Evolutionary conservation across 1,140 invertebrate genomes (phyloP), one percentile per base, ranked within the genome.

Genomic region (Drosophila pseudoobscura): DNA sequence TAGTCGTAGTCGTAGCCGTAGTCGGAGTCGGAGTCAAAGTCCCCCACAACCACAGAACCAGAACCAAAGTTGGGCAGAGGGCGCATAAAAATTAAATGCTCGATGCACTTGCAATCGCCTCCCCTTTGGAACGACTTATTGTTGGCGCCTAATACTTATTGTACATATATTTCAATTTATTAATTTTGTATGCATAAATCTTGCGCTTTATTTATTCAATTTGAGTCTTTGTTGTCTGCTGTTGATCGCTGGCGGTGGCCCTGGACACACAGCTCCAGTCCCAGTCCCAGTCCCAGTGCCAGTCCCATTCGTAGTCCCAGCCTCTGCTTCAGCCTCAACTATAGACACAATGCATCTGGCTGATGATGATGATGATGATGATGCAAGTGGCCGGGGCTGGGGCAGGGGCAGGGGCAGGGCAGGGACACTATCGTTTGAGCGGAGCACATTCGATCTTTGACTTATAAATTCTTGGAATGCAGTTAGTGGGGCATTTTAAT

Each of bases 401-500:
- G 24, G 24, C 24, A 26, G 24, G 24, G 54, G 51, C 24, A 24
- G 5, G 3, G 24, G 24, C 24, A 26, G 24, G 24, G 54, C 31
- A 43, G 45, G 45, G 52, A 54, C 77, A 85, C 69, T 78, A 85
- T 85, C 80, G 68, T 77, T 74, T 76, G 56, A 71, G 65, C 71
- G 62, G 60, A 51, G 71, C 75, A 84, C 64, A 89, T 89, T 88
- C 83, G 83, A 88, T 88, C 83, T 88, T 88, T 88, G 83, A 88
- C 83, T 88, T 88, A 72, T 88, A 70, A 88, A 88, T 88, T 88
- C 83, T 88, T 84, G 83, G 83, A 88, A 88, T 88, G 83, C 83
- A 83, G 84, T 79, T 83, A 83, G 79, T 83, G 82, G 77, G 68
- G 69, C 78, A 80, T 88, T 78, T 87, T 87, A 87, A 87, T 87